A percentile compares a stretch with the other conserved stretches of the same genome.
Evolutionary conservation across 2,888 invertebrate genomes (phyloP).

Genomic region (Colostygia pectinataria): DNA sequence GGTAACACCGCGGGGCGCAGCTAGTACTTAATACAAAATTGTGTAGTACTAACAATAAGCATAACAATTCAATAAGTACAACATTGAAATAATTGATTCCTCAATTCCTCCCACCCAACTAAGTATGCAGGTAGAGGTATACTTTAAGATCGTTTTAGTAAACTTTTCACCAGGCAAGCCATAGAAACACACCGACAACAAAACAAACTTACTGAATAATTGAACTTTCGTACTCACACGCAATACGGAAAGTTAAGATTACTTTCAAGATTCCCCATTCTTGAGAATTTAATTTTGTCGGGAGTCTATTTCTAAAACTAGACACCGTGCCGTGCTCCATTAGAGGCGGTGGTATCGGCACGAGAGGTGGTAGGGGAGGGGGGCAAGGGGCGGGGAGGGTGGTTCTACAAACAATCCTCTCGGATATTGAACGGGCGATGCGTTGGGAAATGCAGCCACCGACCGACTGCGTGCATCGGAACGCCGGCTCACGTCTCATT

Average conservation of each 20-base stretch:
- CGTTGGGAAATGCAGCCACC: conserved; percentile 77
- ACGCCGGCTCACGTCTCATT: conserved; percentile 56
- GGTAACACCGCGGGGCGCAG: too few species aligned
- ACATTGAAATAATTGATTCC: too few species aligned
- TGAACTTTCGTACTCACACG: conserved; percentile 22
- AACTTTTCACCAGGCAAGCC: background rate
- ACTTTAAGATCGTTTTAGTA: too few species aligned
- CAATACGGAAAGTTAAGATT: conserved; percentile 29
- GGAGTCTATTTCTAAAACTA: conserved; percentile 68
- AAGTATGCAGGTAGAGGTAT: too few species aligned
- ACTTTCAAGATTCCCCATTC: conserved; percentile 33
- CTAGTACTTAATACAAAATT: too few species aligned
- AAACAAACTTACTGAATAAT: conserved; percentile 19
- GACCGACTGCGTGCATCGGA: conserved; percentile 61
- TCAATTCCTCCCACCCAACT: too few species aligned
- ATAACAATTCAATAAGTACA: too few species aligned
- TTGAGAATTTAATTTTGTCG: conserved; percentile 38
- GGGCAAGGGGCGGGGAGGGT: conserved; percentile 40
- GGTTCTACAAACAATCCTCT: conserved; percentile 77
- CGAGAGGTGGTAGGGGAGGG: conserved; percentile 38
- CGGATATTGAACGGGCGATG: conserved; percentile 80
- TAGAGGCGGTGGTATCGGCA: conserved; percentile 51
- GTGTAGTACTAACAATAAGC: too few species aligned
- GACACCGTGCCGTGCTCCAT: conserved; percentile 59
- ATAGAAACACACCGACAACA: conserved; percentile 7